phyloP scores from a whole-genome alignment of 2,113 vertebrate genomes.

The Struthio camelus region DNA sequence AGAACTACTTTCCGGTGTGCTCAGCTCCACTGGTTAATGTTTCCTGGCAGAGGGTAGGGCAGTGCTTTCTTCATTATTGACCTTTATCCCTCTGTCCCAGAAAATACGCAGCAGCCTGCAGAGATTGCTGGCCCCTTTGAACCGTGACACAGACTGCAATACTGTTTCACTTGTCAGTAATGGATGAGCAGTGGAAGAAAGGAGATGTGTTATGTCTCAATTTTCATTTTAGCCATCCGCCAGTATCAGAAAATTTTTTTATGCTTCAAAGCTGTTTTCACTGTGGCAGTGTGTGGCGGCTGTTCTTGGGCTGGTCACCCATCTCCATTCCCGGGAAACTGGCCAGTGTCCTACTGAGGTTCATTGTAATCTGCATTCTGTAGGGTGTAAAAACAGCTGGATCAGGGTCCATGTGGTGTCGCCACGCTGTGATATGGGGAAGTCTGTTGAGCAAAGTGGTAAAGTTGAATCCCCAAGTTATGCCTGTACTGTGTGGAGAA shows the following conservation, averaged over 20 bases:
- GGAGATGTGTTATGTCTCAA: too few species aligned
- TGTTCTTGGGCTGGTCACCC: neutral
- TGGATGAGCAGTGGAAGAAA: too few species aligned
- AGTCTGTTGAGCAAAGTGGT: neutral
- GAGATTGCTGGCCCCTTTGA: neutral
- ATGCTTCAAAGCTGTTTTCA: neutral
- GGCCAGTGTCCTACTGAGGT: neutral
- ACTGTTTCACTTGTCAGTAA: neutral
- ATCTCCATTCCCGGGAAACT: accelerated
- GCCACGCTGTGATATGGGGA: neutral
- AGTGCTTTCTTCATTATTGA: accelerated
- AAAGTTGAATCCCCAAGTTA: neutral
- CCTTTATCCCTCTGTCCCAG: neutral
- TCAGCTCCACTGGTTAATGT: neutral
- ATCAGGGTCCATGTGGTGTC: accelerated
- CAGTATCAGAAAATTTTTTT: accelerated
- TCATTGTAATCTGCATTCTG: neutral
- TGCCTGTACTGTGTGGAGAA: neutral
- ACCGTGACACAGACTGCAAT: accelerated
- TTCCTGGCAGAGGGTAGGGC: neutral
- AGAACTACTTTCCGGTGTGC: neutral
- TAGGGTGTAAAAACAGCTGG: neutral
- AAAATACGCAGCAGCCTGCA: neutral
- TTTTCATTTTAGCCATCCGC: too few species aligned
- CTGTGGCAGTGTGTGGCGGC: neutral